Evolutionary conservation across 2,797 vertebrate genomes (phyloP).

Genomic region (Syngnathus acus): DNA sequence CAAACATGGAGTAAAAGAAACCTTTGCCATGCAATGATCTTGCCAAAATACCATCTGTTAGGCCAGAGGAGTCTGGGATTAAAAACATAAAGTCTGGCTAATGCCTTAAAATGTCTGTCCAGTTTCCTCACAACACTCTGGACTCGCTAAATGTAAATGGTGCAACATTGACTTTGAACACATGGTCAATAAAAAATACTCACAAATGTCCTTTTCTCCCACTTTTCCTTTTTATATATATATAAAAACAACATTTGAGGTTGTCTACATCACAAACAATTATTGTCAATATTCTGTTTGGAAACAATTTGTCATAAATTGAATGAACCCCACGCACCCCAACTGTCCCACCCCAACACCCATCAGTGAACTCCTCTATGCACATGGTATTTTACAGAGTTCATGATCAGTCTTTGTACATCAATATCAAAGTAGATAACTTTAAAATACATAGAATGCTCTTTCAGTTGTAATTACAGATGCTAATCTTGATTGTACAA

Average conservation of each 20-base stretch:
- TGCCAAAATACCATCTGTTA: conserved; percentile 55
- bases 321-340: conserved; percentile 47
- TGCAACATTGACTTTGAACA: neutral
- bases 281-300: conserved; percentile 74
- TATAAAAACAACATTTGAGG: conserved; percentile 68
- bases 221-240: conserved; percentile 54
- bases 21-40: conserved; percentile 4
- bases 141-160: conserved; percentile 23
- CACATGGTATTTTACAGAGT: conserved; percentile 69
- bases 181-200: conserved; percentile 29
- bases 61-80: conserved; percentile 40
- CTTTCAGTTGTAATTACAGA: conserved; percentile 62
- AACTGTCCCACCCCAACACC: conserved; percentile 47
- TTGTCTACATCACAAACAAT: conserved; percentile 80
- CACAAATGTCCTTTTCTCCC: conserved; percentile 39
- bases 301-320: conserved; percentile 58
- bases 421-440: conserved; percentile 71
- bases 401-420: conserved; percentile 61
- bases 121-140: conserved; percentile 38
- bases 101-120: conserved; percentile 37
- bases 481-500: conserved; percentile 71
- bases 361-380: conserved; percentile 58
- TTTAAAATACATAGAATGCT: conserved; percentile 72
- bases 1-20: neutral
- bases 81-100: conserved; percentile 26